phyloP scores from a whole-genome alignment of 1,140 invertebrate species.

The Drosophila pseudoobscura region DNA sequence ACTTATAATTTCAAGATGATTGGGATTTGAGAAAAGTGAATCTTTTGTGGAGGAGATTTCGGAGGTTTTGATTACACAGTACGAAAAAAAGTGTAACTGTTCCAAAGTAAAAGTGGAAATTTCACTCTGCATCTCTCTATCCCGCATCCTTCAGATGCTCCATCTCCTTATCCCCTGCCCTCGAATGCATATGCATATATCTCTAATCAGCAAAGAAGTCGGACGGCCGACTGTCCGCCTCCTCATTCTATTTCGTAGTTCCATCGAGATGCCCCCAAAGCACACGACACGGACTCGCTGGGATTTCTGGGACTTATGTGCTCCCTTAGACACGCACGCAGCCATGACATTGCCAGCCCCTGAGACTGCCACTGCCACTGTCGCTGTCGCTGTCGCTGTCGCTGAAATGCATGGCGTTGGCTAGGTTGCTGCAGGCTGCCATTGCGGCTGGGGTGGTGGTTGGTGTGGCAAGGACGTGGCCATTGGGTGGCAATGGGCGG shows the following conservation, averaged over 20 bases:
- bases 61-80: no score
- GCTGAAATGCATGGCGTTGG: constrained; percentile 36
- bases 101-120: no score
- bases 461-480: constrained; percentile 46
- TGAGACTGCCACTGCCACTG: constrained; percentile 11
- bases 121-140: no score
- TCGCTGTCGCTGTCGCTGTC: not conserved
- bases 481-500: constrained; percentile 39
- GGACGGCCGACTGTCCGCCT: constrained; percentile 16
- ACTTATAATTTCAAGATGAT: no score
- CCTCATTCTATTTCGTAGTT: constrained; percentile 24
- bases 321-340: constrained; percentile 63
- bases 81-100: no score
- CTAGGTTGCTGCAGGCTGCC: no score
- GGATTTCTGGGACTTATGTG: constrained; percentile 61
- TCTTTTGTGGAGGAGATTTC: no score
- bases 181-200: constrained; percentile 27
- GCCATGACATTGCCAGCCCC: constrained; percentile 54
- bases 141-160: no score
- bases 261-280: constrained; percentile 2
- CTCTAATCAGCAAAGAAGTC: constrained; percentile 43
- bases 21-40: no score
- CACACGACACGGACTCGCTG: constrained; percentile 37
- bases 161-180: constrained; percentile 4
- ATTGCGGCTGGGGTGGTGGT: not conserved